phyloP scores from a whole-genome alignment of 2,797 vertebrate genomes.

The Passerculus sandwichensis region DNA sequence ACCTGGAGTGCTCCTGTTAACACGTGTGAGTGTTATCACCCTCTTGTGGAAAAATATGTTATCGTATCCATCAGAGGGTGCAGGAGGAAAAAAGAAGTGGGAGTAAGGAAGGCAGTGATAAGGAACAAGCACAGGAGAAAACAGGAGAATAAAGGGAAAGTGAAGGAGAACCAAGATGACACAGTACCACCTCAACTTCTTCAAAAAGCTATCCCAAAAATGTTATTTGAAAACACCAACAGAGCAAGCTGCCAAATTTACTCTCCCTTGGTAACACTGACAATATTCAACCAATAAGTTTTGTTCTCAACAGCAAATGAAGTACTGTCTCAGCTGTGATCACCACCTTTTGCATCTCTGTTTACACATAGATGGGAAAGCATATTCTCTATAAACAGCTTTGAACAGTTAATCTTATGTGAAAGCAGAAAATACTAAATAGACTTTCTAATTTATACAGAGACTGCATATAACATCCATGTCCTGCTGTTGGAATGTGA shows the following conservation, averaged over 20 bases:
- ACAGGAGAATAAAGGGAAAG: neutral
- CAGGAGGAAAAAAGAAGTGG: neutral
- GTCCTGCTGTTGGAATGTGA: neutral
- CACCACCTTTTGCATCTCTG: neutral
- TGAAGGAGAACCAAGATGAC: neutral
- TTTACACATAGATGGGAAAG: neutral
- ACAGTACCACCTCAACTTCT: neutral
- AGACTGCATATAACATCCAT: neutral
- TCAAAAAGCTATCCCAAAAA: slow-evolving; percentile 13
- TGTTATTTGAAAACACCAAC: neutral
- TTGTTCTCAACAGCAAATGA: neutral
- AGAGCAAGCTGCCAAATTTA: slow-evolving; percentile 2
- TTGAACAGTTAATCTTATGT: neutral
- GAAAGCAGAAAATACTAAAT: neutral
- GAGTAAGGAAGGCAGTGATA: neutral
- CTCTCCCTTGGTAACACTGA: neutral
- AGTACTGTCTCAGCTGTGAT: neutral
- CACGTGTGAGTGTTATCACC: slow-evolving; percentile 29
- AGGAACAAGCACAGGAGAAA: neutral
- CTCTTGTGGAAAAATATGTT: slow-evolving; percentile 53
- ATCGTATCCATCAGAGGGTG: neutral
- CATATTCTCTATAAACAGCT: neutral
- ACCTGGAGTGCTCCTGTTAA: neutral
- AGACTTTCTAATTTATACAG: neutral
- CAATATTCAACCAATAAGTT: neutral